Conservation (phyloP, 2,113 vertebrate species). For the Campylomormyrus tamandua region DNA sequence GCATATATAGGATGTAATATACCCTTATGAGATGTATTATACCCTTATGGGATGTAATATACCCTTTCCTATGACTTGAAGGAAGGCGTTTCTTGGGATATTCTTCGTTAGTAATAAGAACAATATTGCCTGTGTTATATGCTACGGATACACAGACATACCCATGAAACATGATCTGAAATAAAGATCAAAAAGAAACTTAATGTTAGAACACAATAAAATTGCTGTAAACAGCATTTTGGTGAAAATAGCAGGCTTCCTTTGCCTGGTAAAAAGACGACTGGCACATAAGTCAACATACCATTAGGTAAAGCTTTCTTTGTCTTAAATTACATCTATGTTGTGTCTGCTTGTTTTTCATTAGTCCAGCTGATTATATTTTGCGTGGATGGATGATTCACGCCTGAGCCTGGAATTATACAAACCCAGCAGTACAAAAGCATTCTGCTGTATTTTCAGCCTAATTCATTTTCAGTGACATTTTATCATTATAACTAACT, state of each 20-base stretch:
- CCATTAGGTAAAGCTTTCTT: neutral
- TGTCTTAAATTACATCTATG: neutral
- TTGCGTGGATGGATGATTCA: neutral
- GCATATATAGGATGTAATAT: neutral
- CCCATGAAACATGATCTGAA: neutral
- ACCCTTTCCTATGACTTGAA: conserved; percentile 3
- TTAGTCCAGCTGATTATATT: neutral
- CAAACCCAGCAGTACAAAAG: neutral
- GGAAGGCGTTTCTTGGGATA: neutral
- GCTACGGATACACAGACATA: neutral
- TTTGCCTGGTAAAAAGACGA: neutral
- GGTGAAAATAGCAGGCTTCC: neutral
- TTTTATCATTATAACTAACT: neutral
- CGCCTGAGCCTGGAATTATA: neutral
- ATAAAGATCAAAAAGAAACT: neutral
- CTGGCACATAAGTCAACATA: neutral
- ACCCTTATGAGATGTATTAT: no score
- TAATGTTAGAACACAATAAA: neutral
- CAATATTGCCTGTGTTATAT: neutral
- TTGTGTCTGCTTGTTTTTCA: neutral
- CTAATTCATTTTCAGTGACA: neutral
- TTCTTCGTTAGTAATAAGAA: neutral
- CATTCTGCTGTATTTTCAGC: neutral
- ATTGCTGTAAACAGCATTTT: neutral
- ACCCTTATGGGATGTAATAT: no score